Conservation (phyloP, 1,140 invertebrate species). For the Melipona quadrifasciata region DNA sequence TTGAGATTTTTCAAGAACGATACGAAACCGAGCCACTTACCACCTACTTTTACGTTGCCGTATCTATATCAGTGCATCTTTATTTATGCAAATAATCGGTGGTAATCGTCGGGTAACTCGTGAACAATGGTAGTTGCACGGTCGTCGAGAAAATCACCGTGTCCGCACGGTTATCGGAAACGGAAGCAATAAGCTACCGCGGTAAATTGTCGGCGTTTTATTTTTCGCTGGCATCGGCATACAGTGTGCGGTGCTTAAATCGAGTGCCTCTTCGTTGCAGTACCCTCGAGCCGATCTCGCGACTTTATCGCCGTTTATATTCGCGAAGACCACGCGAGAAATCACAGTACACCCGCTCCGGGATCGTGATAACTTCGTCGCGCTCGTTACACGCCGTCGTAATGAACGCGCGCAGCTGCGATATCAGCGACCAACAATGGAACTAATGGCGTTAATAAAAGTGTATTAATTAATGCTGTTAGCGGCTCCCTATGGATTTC, state of each 20-base stretch:
- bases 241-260: neutral
- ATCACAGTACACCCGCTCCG: neutral
- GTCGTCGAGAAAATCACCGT: slow-evolving; percentile 14
- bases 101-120: neutral
- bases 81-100: neutral
- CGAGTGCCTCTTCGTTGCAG: slow-evolving; percentile 27
- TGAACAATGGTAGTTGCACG: neutral
- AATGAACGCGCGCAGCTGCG: neutral
- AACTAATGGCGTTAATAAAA: slow-evolving; percentile 14
- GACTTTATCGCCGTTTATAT: slow-evolving; percentile 23
- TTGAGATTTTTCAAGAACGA: neutral
- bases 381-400: no score
- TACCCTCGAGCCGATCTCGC: slow-evolving; percentile 2
- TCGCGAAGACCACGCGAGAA: neutral
- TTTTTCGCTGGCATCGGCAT: neutral
- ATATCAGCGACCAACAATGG: neutral
- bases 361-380: neutral
- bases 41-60: neutral
- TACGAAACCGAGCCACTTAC: neutral
- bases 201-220: neutral
- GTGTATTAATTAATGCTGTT: slow-evolving; percentile 24
- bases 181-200: slow-evolving; percentile 9
- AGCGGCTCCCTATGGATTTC: neutral
- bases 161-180: slow-evolving; percentile 14
- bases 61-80: neutral